phyloP scores from a whole-genome alignment of 1,140 invertebrate species.

The Lineus longissimus region DNA sequence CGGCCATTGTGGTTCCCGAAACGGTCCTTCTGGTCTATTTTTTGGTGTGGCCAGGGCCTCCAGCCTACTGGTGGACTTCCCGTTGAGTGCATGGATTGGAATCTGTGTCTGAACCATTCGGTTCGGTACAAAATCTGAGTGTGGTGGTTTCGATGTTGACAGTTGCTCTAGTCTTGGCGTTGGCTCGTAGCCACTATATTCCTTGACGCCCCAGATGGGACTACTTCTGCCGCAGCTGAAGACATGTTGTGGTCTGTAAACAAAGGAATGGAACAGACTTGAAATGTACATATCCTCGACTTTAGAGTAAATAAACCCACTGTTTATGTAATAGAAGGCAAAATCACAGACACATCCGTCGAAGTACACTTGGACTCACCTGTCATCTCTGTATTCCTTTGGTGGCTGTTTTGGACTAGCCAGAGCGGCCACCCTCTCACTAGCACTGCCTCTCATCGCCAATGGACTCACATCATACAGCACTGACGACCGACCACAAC shows the following conservation, averaged over 20 bases:
- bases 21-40: slow-evolving; percentile 32
- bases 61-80: slow-evolving; percentile 25
- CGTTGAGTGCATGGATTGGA: slow-evolving; percentile 23
- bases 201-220: slow-evolving; percentile 31
- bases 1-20: slow-evolving; percentile 37
- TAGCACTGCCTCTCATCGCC: slow-evolving; percentile 15
- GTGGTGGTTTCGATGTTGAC: slow-evolving; percentile 26
- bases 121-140: slow-evolving; percentile 29
- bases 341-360: too few relatives aligned
- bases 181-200: slow-evolving; percentile 14
- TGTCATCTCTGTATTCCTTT: slow-evolving; percentile 23
- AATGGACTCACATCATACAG: slow-evolving; percentile 23
- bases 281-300: too few relatives aligned
- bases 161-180: slow-evolving; percentile 26
- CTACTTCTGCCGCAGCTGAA: slow-evolving; percentile 42
- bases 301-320: too few relatives aligned
- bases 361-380: slow-evolving; percentile 13
- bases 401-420: slow-evolving; percentile 21
- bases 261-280: background rate
- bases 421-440: slow-evolving; percentile 21
- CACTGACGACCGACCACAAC: slow-evolving; percentile 29
- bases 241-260: slow-evolving; percentile 31
- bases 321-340: too few relatives aligned
- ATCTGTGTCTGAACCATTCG: slow-evolving; percentile 31
- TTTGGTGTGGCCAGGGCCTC: slow-evolving; percentile 33